These are phyloP conservation scores for Malthinus seriepunctatus DNA, from an alignment of 2,888 invertebrate genomes.

Conservation along the genomic window DNA sequence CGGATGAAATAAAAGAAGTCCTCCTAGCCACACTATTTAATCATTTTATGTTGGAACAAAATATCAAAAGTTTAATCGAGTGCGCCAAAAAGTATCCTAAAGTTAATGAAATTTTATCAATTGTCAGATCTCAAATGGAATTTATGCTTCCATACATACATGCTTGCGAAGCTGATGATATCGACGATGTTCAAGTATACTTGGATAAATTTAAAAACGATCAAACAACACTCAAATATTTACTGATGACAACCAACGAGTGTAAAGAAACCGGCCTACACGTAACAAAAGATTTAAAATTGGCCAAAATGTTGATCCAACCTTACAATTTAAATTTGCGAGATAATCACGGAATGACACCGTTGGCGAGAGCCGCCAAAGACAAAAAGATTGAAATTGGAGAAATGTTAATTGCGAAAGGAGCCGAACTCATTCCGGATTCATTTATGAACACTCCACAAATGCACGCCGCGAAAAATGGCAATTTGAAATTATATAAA, in stretches of 20 bases:
- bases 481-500: constrained; percentile 3
- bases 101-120: neutral
- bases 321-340: constrained; percentile 7
- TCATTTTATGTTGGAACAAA: neutral
- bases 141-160: constrained; percentile 1
- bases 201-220: constrained; percentile 6
- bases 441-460: neutral
- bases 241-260: constrained; percentile 10
- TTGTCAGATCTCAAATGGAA: neutral
- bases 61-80: neutral
- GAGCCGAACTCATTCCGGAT: constrained; percentile 6
- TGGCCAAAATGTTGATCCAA: constrained; percentile 8
- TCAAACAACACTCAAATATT: constrained; percentile 3
- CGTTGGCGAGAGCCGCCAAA: constrained; percentile 16
- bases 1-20: neutral
- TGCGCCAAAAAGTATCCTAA: neutral
- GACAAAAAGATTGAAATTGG: constrained; percentile 6
- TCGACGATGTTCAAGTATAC: neutral
- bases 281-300: constrained; percentile 6
- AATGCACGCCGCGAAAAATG: constrained; percentile 16
- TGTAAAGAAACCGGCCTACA: constrained; percentile 20
- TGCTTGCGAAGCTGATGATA: constrained; percentile 7
- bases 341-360: constrained; percentile 23
- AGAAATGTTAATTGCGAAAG: constrained; percentile 8
- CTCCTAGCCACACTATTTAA: constrained; percentile 12